A percentile compares a stretch with the other conserved stretches of the same genome.
phyloP scores from a whole-genome alignment of 2,888 invertebrate species.

The Ecdyonurus torrentis region DNA sequence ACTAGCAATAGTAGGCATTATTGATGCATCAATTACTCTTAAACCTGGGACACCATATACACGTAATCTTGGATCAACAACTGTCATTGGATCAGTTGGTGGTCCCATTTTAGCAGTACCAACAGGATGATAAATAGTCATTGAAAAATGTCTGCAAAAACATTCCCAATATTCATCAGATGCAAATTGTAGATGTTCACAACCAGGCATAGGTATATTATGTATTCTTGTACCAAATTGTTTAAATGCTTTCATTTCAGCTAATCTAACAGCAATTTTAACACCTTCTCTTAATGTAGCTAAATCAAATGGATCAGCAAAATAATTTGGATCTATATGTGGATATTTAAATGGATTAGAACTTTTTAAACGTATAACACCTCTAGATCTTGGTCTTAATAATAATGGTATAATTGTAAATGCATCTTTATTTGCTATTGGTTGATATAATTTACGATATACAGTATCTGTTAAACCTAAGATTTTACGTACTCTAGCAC shows the following conservation, averaged over 20 bases:
- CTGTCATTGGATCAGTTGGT: constrained; percentile 54
- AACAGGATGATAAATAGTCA: constrained; percentile 81
- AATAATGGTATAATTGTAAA: constrained; percentile 80
- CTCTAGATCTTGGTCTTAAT: constrained; percentile 60
- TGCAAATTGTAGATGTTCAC: constrained; percentile 50
- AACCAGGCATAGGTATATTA: constrained; percentile 59
- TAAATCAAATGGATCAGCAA: constrained; percentile 61
- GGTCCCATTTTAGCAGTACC: constrained; percentile 86
- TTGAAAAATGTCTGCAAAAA: constrained; percentile 67
- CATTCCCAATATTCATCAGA: constrained; percentile 77
- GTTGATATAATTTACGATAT: constrained; percentile 61
- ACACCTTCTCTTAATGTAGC: constrained; percentile 58
- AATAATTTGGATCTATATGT: constrained; percentile 82
- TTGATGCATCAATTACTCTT: constrained; percentile 70
- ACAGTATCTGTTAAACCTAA: constrained; percentile 63
- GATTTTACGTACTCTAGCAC: constrained; percentile 55
- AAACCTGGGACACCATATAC: constrained; percentile 64
- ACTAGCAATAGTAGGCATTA: constrained; percentile 77
- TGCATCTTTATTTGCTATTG: constrained; percentile 59
- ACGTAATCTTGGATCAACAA: constrained; percentile 60
- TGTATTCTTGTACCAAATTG: constrained; percentile 65
- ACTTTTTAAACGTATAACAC: constrained; percentile 46
- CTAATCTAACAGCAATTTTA: constrained; percentile 31
- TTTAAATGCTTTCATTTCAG: constrained; percentile 57
- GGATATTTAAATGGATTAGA: constrained; percentile 78